phyloP scores from a whole-genome alignment of 2,113 vertebrate species.

The Azemiops feae region DNA sequence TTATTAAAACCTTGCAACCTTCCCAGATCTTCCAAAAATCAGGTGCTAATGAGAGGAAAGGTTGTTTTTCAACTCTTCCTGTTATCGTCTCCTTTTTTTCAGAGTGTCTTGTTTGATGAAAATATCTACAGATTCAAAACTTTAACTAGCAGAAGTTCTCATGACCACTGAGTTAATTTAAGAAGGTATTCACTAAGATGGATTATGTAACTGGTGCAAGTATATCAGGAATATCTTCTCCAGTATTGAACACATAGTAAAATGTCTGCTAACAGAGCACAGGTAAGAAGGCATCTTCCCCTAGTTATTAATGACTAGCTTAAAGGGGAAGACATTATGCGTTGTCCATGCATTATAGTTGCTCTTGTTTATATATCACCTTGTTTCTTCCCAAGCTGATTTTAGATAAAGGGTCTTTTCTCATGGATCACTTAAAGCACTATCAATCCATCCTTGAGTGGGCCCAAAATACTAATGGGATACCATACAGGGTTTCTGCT shows the following conservation, averaged over 20 bases:
- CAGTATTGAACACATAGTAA: not conserved
- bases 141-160: not conserved
- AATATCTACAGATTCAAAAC: not conserved
- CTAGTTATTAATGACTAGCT: not conserved
- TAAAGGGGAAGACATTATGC: not conserved
- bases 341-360: not conserved
- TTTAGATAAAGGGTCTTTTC: not conserved
- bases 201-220: not conserved
- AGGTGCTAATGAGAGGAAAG: not conserved
- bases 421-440: not conserved
- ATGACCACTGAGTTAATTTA: not conserved
- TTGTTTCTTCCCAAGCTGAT: not conserved
- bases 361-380: not conserved
- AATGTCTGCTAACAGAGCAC: not conserved
- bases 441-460: not conserved
- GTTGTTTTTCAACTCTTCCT: not conserved
- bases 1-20: not conserved
- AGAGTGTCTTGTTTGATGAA: not conserved
- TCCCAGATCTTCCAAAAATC: not conserved
- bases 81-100: not conserved
- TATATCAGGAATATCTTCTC: not conserved
- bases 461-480: not conserved
- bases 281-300: not conserved
- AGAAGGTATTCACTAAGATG: not conserved
- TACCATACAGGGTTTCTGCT: not conserved